Percentiles rank a stretch among this genome's conserved stretches.
Conservation (phyloP, 2,888 invertebrate genomes). For the Nomada fabriciana region DNA sequence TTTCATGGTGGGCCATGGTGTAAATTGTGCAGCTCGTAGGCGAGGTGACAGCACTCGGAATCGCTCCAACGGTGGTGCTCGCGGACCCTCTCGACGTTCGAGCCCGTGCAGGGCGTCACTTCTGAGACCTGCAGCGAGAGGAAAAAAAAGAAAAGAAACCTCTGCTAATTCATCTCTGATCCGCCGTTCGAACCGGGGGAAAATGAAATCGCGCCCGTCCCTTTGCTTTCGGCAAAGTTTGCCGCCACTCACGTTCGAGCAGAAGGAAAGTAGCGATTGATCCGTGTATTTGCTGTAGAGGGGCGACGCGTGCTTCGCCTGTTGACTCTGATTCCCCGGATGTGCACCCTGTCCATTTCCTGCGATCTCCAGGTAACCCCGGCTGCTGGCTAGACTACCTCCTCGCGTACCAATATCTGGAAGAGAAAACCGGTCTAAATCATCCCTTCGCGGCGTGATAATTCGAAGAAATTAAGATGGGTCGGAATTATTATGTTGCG, state of each 20-base stretch:
- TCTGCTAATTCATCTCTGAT: too few species aligned
- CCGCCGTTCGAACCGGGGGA: too few species aligned
- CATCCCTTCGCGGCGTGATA: not conserved
- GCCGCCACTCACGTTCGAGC: conserved; percentile 77
- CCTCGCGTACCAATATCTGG: conserved; percentile 80
- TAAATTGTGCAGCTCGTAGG: conserved; percentile 81
- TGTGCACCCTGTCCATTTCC: conserved; percentile 66
- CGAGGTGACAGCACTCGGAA: conserved; percentile 81
- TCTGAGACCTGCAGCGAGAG: conserved; percentile 69
- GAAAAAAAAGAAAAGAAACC: not conserved
- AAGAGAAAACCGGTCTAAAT: conserved; percentile 12
- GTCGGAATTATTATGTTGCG: too few species aligned
- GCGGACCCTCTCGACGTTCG: conserved; percentile 64
- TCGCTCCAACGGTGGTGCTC: conserved; percentile 82
- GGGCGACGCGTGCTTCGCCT: conserved; percentile 72
- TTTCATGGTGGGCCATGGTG: conserved; percentile 59
- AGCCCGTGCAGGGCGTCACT: conserved; percentile 54
- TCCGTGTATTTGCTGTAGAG: conserved; percentile 78
- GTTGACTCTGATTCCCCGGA: conserved; percentile 61
- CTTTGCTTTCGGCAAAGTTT: too few species aligned
- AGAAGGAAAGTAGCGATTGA: conserved; percentile 80
- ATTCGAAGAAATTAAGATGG: too few species aligned
- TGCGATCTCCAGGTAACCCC: conserved; percentile 77
- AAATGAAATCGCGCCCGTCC: too few species aligned
- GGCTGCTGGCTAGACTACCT: conserved; percentile 80